These are phyloP conservation scores for Dromococcyx pavoninus DNA, from an alignment of 2,797 vertebrate species.

Conservation along the genomic window DNA sequence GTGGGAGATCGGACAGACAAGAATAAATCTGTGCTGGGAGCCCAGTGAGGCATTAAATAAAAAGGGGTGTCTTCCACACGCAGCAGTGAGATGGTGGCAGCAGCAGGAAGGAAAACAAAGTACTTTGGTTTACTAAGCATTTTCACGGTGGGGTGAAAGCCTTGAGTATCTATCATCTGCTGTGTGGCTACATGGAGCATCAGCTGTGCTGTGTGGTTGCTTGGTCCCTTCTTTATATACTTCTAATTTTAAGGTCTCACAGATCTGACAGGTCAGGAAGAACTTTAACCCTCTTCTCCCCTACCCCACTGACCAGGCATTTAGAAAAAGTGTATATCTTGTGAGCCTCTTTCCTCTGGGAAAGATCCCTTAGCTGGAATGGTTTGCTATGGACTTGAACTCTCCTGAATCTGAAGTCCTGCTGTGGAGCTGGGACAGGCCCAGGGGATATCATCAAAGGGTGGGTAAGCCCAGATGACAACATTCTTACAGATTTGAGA, in stretches of 20 bases:
- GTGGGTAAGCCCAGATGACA: not conserved
- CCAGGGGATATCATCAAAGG: not conserved
- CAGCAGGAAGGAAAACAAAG: not conserved
- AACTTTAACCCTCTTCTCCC: not conserved
- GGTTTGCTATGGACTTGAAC: not conserved
- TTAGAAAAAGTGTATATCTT: fast-evolving
- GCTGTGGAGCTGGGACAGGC: not conserved
- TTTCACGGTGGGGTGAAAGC: not conserved
- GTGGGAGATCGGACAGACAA: not conserved
- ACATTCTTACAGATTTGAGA: fast-evolving
- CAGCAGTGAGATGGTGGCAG: not conserved
- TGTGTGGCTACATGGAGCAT: not conserved
- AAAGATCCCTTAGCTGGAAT: not conserved
- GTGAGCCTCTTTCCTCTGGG: not conserved
- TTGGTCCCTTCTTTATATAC: not conserved
- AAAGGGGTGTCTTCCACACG: fast-evolving
- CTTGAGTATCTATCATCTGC: not conserved
- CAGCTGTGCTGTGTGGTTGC: not conserved
- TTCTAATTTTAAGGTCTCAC: not conserved
- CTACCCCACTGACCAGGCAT: fast-evolving
- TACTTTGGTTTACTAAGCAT: not conserved
- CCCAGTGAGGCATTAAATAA: not conserved
- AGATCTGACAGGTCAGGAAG: not conserved
- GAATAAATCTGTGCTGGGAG: not conserved
- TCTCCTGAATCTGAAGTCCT: not conserved